phyloP scores from a whole-genome alignment of 1,140 invertebrate genomes.

The Nasonia giraulti region DNA sequence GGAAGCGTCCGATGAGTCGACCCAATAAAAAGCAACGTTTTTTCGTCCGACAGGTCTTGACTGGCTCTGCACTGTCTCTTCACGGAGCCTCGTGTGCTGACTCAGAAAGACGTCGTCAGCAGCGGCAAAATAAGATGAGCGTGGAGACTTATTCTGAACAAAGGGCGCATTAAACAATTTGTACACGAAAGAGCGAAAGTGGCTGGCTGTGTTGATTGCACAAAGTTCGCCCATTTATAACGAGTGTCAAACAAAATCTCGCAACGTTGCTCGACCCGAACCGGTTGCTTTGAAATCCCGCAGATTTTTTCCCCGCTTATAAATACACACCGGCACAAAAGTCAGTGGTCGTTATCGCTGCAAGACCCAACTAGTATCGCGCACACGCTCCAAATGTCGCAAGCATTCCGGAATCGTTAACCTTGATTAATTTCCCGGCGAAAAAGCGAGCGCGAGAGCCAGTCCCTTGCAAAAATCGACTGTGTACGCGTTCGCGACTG shows the following conservation, averaged over 20 bases:
- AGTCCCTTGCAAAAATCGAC: not conserved
- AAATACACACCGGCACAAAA: not conserved
- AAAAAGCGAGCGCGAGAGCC: not conserved
- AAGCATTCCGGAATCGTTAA: not conserved
- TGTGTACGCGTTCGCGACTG: not conserved
- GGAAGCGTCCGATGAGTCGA: not conserved
- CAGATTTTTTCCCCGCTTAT: not conserved
- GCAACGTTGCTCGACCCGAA: not conserved
- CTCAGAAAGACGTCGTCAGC: too few species aligned
- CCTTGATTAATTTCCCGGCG: not conserved
- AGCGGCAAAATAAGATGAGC: too few species aligned
- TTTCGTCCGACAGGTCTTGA: not conserved
- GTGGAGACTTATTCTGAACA: not conserved
- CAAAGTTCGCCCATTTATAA: not conserved
- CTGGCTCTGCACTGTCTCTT: not conserved
- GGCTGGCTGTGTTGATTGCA: not conserved
- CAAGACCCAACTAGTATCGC: not conserved
- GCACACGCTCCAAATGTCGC: not conserved
- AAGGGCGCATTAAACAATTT: too few species aligned
- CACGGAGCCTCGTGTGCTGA: not conserved
- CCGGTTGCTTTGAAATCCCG: not conserved
- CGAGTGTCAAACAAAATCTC: not conserved
- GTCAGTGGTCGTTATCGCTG: not conserved
- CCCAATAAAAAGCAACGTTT: not conserved
- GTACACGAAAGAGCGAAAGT: not conserved